Base-by-base conservation (phyloP, 2,888 invertebrate genomes). In the Dromius quadrimaculatus region DNA sequence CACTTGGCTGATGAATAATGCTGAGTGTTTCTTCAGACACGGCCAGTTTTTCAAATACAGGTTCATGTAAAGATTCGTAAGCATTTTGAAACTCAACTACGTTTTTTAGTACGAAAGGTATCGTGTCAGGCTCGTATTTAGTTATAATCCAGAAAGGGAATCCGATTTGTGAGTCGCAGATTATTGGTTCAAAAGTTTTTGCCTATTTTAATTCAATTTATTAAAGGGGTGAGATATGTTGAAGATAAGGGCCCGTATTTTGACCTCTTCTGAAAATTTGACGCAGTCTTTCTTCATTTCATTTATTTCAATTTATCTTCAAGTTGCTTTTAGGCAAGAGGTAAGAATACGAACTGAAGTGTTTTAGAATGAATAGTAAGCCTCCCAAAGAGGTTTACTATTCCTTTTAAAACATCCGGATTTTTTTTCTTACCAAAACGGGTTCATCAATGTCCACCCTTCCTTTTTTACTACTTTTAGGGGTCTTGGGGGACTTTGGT, bases 61-160 rank as follows among this genome's bases (percentile, higher is more conserved):
- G 59, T 8, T 68, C 17, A 2, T 17, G 1, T 59, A 68, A 19
- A 41, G 17, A 11, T n/a, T n/a, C 13, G 11, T 17, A 22, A 9
- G 59, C 57, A 19, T 23, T 28, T 23, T 32, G 22, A 43, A 17
- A 68, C 1, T 59, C 20, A 17, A 17, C 3, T 34, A 34, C 13
- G 13, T 28, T 17, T 45, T 68, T 2, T 43, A 59, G 20, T 22
- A 32, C 20, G 5, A 11, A 8, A 19, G 68, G 38, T 17, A 59
- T 43, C 11, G 59, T 17, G 43, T 57, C 57, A 9, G 28, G 8
- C 4, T 59, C 50, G 11, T 28, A 23, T 6, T 54, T 28, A 9
- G 23, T 23, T 5, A 54, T 54, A 32, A 59, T 2, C 34, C 34
- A 59, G 4, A 59, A 13, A 6, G 59, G 36, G 20, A 59, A 36